Base-by-base conservation (phyloP, 1,140 invertebrate species). In the Daktulosphaira vitifoliae region DNA sequence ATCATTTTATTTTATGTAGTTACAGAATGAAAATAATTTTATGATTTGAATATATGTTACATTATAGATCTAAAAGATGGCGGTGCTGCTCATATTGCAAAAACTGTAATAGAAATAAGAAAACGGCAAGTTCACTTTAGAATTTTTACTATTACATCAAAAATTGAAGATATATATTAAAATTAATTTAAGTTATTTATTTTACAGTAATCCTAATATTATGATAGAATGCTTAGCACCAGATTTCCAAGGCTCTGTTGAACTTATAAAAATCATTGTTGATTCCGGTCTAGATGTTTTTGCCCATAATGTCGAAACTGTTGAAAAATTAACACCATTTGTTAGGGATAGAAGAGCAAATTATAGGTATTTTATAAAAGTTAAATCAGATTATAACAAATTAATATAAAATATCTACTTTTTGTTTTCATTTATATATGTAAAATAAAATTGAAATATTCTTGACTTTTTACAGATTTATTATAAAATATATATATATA, bases 291-390 rank as follows among this genome's bases (percentile, higher is more conserved):
- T 96, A 2, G 92, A 98, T 78, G 92, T 97, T 37, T 97, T 89
- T 80, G 94, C 96, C 0, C 95, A 98, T 74, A 98, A 98, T 76
- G 88, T 98, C 64, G 96, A 99, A 81, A 98, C 96, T 76, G 86
- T 90, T 0, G 89, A 95, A 74, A 77, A 84, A 67, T 77, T 96
- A 16, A 92, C 87, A 18, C 91, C 90, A 13, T 89, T 86, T 74
- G 92, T 98, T 7, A 79, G 97, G 69, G 97, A 99, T 77, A 86
- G 87, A 42, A 80, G 97, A 65, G 88, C 88, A 29, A 79, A 80
- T 75, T 90, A 84, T 68, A 76, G 77, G 80, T 81, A 75, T 70
- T n/a, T 68, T 33, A 11, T 33, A 33, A 6, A 33, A 33, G 29
- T 33, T 33, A 33, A n/a, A n/a, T n/a, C n/a, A n/a, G n/a, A n/a